Conservation (phyloP, 2,888 invertebrate genomes). For the Hyppa rectilinea region DNA sequence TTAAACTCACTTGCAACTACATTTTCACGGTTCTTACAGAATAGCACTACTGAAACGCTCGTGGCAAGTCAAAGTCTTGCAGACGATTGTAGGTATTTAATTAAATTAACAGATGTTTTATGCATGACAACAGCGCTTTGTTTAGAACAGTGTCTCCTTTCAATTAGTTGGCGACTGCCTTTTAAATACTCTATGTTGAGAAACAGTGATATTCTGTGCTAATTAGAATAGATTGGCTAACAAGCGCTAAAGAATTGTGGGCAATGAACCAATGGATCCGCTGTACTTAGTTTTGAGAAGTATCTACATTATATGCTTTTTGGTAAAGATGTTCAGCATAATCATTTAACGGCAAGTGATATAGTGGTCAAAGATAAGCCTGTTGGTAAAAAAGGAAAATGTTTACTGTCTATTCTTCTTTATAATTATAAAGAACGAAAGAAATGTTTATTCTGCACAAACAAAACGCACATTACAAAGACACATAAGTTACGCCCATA, state of each 20-base stretch:
- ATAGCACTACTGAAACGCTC: conserved; percentile 29
- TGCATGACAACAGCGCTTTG: conserved; percentile 10
- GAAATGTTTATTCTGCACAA: too few relatives aligned
- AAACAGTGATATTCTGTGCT: conserved; percentile 3
- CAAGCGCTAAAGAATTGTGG: not conserved
- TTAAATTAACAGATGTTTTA: conserved; percentile 4
- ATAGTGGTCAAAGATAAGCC: too few relatives aligned
- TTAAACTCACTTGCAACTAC: too few relatives aligned
- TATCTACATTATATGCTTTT: not conserved
- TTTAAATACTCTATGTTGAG: conserved; percentile 9
- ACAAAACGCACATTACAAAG: too few relatives aligned
- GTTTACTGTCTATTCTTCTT: too few relatives aligned
- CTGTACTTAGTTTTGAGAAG: not conserved
- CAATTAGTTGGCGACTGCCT: conserved; percentile 8
- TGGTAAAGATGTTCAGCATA: not conserved
- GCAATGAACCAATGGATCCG: not conserved
- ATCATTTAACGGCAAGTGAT: not conserved
- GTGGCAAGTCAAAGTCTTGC: not conserved
- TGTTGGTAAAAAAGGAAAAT: not conserved
- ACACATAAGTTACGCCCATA: too few relatives aligned
- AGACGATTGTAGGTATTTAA: not conserved
- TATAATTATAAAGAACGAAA: too few relatives aligned
- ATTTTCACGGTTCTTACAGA: too few relatives aligned
- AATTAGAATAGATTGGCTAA: not conserved
- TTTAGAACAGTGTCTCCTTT: conserved; percentile 14